These are phyloP conservation scores for Girardinus metallicus DNA, from an alignment of 2,797 vertebrate species.

Conservation along the genomic window DNA sequence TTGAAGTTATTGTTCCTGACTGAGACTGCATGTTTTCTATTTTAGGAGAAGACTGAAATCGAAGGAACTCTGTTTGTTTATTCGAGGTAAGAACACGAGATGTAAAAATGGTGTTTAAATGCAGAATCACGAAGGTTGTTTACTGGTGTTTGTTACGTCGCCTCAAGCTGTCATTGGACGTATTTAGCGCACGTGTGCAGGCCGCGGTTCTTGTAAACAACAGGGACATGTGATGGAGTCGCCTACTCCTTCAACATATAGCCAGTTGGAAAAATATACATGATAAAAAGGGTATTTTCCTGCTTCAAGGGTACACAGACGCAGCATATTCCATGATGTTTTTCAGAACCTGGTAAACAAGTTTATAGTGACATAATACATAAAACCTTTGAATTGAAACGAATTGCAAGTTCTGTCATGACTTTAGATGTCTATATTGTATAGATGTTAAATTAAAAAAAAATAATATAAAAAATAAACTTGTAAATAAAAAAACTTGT, in stretches of 20 bases:
- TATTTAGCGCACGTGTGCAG: constrained; percentile 40
- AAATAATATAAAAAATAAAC: too few relatives aligned
- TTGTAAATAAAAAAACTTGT: not conserved
- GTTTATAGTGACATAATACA: not conserved
- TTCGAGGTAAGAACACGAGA: constrained; percentile 81
- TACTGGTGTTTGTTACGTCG: constrained; percentile 4
- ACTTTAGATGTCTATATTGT: not conserved
- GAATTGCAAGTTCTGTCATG: not conserved
- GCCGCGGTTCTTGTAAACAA: constrained; percentile 61
- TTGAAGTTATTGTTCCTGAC: constrained; percentile 1
- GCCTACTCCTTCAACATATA: not conserved
- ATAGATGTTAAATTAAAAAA: too few relatives aligned
- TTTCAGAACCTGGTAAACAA: not conserved
- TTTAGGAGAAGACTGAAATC: constrained; percentile 96
- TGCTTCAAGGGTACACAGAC: not conserved
- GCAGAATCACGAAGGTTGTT: not conserved
- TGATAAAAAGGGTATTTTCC: not conserved
- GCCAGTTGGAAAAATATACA: not conserved
- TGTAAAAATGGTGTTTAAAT: not conserved
- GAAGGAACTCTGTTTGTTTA: constrained; percentile 98
- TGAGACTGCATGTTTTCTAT: constrained; percentile 21
- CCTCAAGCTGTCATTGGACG: constrained; percentile 34
- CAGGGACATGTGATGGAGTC: constrained; percentile 2
- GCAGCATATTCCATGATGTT: not conserved
- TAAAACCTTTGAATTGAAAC: not conserved